Evolutionary conservation across 2,888 invertebrate species (phyloP).

Genomic region (Tromatobia lineatoria): DNA sequence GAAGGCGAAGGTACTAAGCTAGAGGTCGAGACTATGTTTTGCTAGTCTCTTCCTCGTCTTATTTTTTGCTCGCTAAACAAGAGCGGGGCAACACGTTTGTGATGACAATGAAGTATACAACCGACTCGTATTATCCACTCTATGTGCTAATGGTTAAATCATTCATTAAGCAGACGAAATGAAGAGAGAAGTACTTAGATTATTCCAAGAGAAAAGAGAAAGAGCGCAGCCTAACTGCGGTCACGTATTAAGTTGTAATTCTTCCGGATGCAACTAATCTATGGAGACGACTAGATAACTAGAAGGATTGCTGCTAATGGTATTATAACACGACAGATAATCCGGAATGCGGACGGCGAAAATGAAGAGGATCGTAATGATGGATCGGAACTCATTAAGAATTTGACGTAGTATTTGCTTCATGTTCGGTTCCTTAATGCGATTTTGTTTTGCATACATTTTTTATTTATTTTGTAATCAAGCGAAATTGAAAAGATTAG

Average conservation of each 20-base stretch:
- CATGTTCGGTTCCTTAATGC: background rate
- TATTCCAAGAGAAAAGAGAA: background rate
- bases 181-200: conserved; percentile 1
- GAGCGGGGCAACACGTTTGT: conserved; percentile 7
- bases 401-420: background rate
- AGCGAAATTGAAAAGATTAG: background rate
- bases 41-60: background rate
- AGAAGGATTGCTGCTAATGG: conserved; percentile 42
- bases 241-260: conserved; percentile 70
- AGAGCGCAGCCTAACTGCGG: conserved; percentile 30
- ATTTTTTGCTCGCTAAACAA: conserved; percentile 4
- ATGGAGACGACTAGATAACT: conserved; percentile 56
- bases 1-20: conserved; percentile 6
- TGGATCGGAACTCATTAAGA: background rate
- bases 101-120: conserved; percentile 27
- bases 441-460: no score
- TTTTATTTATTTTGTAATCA: no score
- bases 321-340: conserved; percentile 34
- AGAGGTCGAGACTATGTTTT: background rate
- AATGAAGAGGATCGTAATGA: conserved; percentile 3
- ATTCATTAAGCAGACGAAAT: conserved; percentile 54
- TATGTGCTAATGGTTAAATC: conserved; percentile 60
- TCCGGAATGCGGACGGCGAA: background rate
- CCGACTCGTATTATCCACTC: conserved; percentile 57
- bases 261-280: conserved; percentile 72